These are phyloP conservation scores for Lomographa bimaculata DNA, from an alignment of 2,888 invertebrate genomes.

Conservation along the genomic window DNA sequence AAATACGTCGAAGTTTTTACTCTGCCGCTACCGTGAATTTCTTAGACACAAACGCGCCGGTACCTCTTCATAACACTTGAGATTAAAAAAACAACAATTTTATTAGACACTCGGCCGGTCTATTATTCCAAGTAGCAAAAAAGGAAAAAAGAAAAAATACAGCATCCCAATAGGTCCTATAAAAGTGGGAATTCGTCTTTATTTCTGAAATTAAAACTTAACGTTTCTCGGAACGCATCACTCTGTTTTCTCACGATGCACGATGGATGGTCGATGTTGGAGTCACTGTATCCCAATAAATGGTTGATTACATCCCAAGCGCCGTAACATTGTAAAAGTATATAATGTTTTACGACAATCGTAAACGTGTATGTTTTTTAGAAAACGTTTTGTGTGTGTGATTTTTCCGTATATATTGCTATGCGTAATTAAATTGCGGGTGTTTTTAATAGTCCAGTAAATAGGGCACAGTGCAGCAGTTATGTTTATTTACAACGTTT, in stretches of 20 bases:
- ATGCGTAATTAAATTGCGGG: too few relatives aligned
- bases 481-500: too few relatives aligned
- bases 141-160: slow-evolving; percentile 50
- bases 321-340: slow-evolving; percentile 69
- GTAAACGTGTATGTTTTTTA: slow-evolving; percentile 55
- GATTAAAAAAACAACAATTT: slow-evolving; percentile 51
- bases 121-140: slow-evolving; percentile 62
- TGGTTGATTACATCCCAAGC: slow-evolving; percentile 72
- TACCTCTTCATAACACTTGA: slow-evolving; percentile 50
- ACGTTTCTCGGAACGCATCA: slow-evolving; percentile 66
- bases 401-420: slow-evolving; percentile 26
- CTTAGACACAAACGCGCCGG: slow-evolving; percentile 39
- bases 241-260: slow-evolving; percentile 72
- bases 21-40: slow-evolving; percentile 54
- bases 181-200: slow-evolving; percentile 75
- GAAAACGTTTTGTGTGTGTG: slow-evolving; percentile 27
- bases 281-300: slow-evolving; percentile 69
- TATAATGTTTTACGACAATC: slow-evolving; percentile 66
- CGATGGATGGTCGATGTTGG: slow-evolving; percentile 43
- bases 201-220: slow-evolving; percentile 73
- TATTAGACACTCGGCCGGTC: slow-evolving; percentile 54
- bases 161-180: slow-evolving; percentile 65
- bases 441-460: too few relatives aligned
- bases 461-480: too few relatives aligned
- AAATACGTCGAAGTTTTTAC: slow-evolving; percentile 34